phyloP scores from a whole-genome alignment of 2,797 vertebrate genomes.

The Peromyscus eremicus region DNA sequence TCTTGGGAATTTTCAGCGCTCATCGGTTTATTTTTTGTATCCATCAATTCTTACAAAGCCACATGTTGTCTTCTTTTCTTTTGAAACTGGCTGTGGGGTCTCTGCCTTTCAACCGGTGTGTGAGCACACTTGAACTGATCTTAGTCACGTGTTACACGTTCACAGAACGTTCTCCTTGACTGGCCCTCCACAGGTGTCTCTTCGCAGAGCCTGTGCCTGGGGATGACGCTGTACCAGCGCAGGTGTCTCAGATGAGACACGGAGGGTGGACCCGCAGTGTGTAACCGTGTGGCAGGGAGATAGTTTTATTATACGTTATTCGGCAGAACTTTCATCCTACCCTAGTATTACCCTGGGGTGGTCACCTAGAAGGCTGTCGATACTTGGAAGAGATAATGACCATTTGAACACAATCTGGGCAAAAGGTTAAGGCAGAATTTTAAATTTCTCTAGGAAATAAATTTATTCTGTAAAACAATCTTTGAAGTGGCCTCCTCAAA shows the following conservation, averaged over 20 bases:
- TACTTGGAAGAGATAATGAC: neutral
- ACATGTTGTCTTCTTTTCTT: neutral
- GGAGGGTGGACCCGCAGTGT: neutral
- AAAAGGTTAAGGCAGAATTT: neutral
- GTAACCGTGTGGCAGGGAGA: neutral
- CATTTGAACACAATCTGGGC: neutral
- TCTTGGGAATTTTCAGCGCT: neutral
- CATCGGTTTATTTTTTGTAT: neutral
- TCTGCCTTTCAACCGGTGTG: neutral
- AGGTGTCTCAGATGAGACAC: neutral
- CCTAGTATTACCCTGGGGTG: neutral
- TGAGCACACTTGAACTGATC: neutral
- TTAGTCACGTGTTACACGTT: too few species aligned
- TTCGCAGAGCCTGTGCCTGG: neutral
- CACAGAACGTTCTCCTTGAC: neutral
- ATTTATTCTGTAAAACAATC: constrained; percentile 37
- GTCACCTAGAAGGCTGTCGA: neutral
- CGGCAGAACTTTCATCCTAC: neutral
- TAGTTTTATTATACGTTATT: neutral
- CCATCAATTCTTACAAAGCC: neutral
- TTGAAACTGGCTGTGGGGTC: neutral
- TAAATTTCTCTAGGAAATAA: neutral
- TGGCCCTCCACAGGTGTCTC: neutral
- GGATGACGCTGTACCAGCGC: neutral
- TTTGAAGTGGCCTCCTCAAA: neutral